A percentile compares a stretch with the other conserved stretches of the same genome.
phyloP scores from a whole-genome alignment of 2,888 invertebrate genomes.

The Marronus borbonicus region DNA sequence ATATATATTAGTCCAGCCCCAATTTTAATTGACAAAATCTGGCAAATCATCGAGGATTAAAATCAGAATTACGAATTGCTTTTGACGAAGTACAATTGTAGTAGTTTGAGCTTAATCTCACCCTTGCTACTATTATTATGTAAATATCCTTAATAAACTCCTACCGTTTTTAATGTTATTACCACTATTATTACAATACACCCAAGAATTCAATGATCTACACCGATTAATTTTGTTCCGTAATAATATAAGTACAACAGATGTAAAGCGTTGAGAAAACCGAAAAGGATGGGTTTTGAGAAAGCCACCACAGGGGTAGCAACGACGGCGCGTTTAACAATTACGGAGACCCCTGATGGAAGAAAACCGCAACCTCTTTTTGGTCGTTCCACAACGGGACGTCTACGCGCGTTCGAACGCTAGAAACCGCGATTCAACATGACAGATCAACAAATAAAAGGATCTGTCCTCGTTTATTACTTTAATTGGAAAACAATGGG shows the following conservation, averaged over 20 bases:
- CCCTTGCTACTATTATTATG: no score
- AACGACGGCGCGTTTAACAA: conserved; percentile 27
- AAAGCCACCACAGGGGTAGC: conserved; percentile 38
- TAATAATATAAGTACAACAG: conserved; percentile 26
- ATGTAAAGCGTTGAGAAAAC: conserved; percentile 46
- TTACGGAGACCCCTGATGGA: conserved; percentile 19
- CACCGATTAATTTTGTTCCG: no score
- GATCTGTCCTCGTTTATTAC: conserved; percentile 43
- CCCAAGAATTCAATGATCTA: no score
- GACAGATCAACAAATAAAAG: conserved; percentile 27
- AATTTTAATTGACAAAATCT: no score
- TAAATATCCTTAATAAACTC: no score
- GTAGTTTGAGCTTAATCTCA: no score
- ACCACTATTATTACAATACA: no score
- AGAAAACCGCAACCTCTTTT: conserved; percentile 45
- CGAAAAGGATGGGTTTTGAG: conserved; percentile 31
- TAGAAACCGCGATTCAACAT: conserved; percentile 13
- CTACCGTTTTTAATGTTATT: no score
- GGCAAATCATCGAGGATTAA: no score
- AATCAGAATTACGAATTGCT: no score
- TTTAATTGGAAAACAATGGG: conserved; percentile 57
- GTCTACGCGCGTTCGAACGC: not conserved
- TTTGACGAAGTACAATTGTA: no score
- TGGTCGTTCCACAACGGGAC: conserved; percentile 22
- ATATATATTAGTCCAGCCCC: no score